Percentiles rank a stretch among this genome's conserved stretches.
These are phyloP conservation scores for Nysson spinosus DNA, from an alignment of 2,888 invertebrate species.

Conservation along the genomic window DNA sequence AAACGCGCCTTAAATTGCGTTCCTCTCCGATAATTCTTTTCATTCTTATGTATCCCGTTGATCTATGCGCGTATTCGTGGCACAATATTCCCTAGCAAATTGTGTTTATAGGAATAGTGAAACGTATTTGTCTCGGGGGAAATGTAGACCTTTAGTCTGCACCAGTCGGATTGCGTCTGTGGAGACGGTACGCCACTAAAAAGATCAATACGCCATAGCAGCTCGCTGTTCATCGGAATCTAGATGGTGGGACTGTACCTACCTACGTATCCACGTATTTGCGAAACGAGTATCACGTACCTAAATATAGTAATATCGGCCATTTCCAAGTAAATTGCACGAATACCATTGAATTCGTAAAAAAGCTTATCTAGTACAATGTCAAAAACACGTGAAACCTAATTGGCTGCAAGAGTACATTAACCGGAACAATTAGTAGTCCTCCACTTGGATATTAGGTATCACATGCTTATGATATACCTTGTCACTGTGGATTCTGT, in stretches of 20 bases:
- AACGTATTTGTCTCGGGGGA: conserved; percentile 76
- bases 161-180: conserved; percentile 71
- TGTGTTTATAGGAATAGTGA: conserved; percentile 77
- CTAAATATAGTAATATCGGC: conserved; percentile 13
- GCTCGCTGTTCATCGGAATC: conserved; percentile 67
- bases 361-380: too few species aligned
- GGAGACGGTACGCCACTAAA: conserved; percentile 75
- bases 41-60: neutral
- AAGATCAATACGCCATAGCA: conserved; percentile 77
- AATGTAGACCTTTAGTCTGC: conserved; percentile 76
- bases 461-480: too few species aligned
- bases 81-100: conserved; percentile 74
- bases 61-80: conserved; percentile 25
- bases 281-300: conserved; percentile 30
- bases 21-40: neutral
- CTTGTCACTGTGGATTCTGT: too few species aligned
- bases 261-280: conserved; percentile 52
- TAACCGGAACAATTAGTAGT: too few species aligned
- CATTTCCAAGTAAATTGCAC: neutral
- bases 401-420: too few species aligned
- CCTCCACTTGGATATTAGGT: too few species aligned
- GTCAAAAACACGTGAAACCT: too few species aligned
- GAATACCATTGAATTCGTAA: too few species aligned
- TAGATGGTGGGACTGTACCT: conserved; percentile 66
- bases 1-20: conserved; percentile 30